phyloP scores from a whole-genome alignment of 2,888 invertebrate species.

The Mesodorylaimus sp. region DNA sequence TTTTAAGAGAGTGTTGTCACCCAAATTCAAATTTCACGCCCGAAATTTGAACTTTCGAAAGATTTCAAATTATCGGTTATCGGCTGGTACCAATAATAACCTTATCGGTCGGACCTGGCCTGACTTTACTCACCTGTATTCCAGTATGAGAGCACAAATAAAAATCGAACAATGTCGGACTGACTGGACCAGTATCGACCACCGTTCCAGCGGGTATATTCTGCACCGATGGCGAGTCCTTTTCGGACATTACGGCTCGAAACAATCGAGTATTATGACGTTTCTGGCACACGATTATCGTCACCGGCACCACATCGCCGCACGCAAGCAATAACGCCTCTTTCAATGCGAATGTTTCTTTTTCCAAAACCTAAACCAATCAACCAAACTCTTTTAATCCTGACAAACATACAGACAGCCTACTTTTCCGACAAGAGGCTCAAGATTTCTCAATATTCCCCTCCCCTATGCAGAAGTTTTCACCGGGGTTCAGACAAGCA shows the following conservation, averaged over 20 bases:
- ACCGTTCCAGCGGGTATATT: conserved; percentile 3
- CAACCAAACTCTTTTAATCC: not conserved
- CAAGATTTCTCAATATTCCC: too few species aligned
- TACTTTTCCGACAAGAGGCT: too few species aligned
- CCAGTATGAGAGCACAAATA: not conserved
- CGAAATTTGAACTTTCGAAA: not conserved
- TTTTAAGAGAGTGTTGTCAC: too few species aligned
- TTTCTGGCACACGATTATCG: not conserved
- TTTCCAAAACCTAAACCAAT: not conserved
- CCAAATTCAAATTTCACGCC: too few species aligned
- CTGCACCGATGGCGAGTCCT: not conserved
- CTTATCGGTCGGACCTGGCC: too few species aligned
- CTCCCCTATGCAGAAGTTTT: too few species aligned
- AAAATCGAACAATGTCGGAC: not conserved
- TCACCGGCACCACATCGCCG: not conserved
- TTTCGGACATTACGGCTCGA: not conserved
- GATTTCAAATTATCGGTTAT: not conserved
- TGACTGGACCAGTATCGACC: conserved; percentile 1
- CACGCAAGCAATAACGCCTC: not conserved
- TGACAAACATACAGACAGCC: not conserved
- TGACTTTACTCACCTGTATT: not conserved
- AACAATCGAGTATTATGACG: conserved; percentile 4
- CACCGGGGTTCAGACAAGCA: too few species aligned
- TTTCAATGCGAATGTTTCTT: not conserved
- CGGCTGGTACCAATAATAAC: too few species aligned